phyloP scores from a whole-genome alignment of 2,113 vertebrate genomes.

The Tyrannus savana region DNA sequence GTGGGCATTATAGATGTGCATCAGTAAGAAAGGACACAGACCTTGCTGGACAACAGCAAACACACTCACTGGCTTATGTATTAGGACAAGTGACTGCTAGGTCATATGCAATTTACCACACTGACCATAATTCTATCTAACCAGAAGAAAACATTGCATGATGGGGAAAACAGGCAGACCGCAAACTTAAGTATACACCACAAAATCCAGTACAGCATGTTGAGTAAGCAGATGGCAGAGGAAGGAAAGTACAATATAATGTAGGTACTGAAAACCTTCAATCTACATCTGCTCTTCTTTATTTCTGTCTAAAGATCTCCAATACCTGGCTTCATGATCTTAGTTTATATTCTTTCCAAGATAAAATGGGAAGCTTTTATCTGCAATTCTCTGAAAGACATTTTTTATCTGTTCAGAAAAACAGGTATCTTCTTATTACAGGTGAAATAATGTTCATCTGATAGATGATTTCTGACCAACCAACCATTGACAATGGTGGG shows the following conservation, averaged over 20 bases:
- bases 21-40: neutral
- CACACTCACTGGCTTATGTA: neutral
- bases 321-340: conserved; percentile 51
- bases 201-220: neutral
- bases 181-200: neutral
- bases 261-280: neutral
- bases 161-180: conserved; percentile 46
- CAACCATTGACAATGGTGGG: neutral
- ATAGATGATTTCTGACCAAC: conserved; percentile 46
- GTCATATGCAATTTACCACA: conserved; percentile 43
- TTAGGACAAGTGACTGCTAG: conserved; percentile 33
- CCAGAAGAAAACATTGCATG: conserved; percentile 36
- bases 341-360: conserved; percentile 70
- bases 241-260: neutral
- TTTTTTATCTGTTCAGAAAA: conserved; percentile 68
- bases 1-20: neutral
- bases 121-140: conserved; percentile 21
- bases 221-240: conserved; percentile 50
- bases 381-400: conserved; percentile 31
- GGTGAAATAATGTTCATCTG: conserved; percentile 61
- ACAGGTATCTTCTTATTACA: conserved; percentile 75
- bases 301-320: conserved; percentile 48
- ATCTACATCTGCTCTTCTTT: neutral
- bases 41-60: neutral
- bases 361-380: conserved; percentile 62